A percentile compares a stretch with the other conserved stretches of the same genome.
phyloP scores from a whole-genome alignment of 2,113 vertebrate species.

The Murina feae region DNA sequence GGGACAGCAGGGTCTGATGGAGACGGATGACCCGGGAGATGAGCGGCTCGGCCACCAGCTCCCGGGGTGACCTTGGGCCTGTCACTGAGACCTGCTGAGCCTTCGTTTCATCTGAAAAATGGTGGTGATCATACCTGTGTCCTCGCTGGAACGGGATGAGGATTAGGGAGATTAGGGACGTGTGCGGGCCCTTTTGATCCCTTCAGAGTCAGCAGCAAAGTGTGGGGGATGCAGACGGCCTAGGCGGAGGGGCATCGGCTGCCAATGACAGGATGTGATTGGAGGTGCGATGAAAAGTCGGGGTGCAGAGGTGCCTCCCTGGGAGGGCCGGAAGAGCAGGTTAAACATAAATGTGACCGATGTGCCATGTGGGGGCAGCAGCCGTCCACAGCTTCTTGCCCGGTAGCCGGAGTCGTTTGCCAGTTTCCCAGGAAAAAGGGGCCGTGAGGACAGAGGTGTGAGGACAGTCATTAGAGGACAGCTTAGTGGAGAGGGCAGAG shows the following conservation, averaged over 20 bases:
- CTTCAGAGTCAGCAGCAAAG: slow-evolving; percentile 43
- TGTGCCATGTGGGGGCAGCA: fast-evolving
- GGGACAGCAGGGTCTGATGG: slow-evolving; percentile 60
- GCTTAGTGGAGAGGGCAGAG: background rate
- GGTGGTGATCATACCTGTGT: slow-evolving; percentile 54
- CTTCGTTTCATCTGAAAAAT: slow-evolving; percentile 64
- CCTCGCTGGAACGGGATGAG: slow-evolving; percentile 24
- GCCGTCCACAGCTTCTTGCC: fast-evolving
- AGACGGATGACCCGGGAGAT: slow-evolving; percentile 33
- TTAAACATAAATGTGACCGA: background rate
- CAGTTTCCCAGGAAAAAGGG: background rate
- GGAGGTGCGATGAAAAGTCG: background rate
- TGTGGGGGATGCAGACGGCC: slow-evolving; percentile 42
- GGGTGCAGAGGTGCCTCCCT: background rate
- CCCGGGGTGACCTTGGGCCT: slow-evolving; percentile 63
- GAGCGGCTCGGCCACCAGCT: background rate
- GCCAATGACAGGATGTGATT: slow-evolving; percentile 52
- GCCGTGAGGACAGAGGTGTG: background rate
- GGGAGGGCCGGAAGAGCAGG: background rate
- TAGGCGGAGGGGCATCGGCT: background rate
- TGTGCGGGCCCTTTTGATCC: slow-evolving; percentile 68
- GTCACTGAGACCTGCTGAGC: slow-evolving; percentile 46
- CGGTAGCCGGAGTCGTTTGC: background rate
- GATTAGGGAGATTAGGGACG: slow-evolving; percentile 73
- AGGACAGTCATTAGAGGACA: background rate